Percentiles rank a stretch among this genome's conserved stretches.
phyloP scores from a whole-genome alignment of 92 coral and sea anemone species.

The Isaurus tuberculatus region DNA sequence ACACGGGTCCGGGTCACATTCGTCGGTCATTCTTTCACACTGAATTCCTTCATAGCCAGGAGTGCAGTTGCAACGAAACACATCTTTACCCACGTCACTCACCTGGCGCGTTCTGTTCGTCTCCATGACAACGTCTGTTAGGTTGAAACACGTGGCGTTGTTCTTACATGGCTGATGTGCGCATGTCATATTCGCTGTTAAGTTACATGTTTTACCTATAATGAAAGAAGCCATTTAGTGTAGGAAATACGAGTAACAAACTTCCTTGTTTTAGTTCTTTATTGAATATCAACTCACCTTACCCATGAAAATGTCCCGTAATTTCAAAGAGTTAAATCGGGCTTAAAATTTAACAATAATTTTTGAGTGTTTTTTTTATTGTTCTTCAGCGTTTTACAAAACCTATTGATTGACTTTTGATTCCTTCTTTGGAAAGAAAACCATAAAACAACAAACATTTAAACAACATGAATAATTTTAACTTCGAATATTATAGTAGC shows the following conservation, averaged over 20 bases:
- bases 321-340: no score
- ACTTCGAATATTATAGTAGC: no score
- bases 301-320: no score
- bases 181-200: conserved; percentile 90
- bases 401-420: no score
- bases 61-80: conserved; percentile 77
- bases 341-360: no score
- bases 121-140: conserved; percentile 59
- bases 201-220: conserved; percentile 62
- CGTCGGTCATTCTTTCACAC: conserved; percentile 81
- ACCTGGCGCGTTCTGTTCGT: conserved; percentile 56
- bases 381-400: no score
- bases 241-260: background rate
- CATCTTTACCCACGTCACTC: conserved; percentile 79
- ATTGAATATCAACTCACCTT: no score
- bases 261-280: no score
- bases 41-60: conserved; percentile 76
- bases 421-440: no score
- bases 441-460: no score
- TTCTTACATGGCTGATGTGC: conserved; percentile 78
- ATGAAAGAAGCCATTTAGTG: background rate
- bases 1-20: conserved; percentile 81
- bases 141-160: conserved; percentile 75
- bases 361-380: no score
- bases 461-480: no score